Conservation (phyloP, 2,113 vertebrate genomes). For the Lophochroa leadbeateri region DNA sequence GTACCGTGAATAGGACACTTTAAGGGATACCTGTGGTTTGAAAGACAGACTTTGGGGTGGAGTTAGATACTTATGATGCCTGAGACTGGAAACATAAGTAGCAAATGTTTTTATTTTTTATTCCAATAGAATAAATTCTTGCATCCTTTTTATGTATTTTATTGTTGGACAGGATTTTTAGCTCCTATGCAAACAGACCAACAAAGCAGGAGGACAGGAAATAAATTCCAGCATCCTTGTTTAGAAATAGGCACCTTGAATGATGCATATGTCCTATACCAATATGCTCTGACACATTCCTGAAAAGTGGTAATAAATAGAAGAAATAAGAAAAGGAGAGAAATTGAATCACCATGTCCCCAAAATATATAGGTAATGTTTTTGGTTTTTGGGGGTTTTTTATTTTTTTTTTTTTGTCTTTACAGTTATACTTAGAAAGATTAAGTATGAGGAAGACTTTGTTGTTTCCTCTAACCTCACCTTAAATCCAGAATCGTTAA, state of each 20-base stretch:
- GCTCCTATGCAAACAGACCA: background rate
- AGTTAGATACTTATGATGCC: no score
- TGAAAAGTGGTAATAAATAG: background rate
- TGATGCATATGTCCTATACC: background rate
- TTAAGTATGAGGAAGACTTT: background rate
- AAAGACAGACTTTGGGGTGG: no score
- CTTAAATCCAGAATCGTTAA: background rate
- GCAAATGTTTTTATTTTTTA: background rate
- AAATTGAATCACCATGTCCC: background rate
- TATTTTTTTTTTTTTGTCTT: background rate
- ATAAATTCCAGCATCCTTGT: background rate
- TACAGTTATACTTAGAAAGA: background rate
- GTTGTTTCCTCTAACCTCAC: background rate
- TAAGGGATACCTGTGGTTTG: no score
- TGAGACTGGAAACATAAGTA: background rate
- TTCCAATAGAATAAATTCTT: background rate
- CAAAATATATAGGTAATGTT: background rate
- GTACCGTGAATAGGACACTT: no score
- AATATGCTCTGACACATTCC: background rate
- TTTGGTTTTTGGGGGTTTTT: background rate
- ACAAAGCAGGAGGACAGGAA: background rate
- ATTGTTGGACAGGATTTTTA: background rate
- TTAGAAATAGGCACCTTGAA: background rate
- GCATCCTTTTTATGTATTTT: background rate
- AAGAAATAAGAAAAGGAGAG: background rate